A percentile compares a stretch with the other conserved stretches of the same genome.
phyloP scores from a whole-genome alignment of 2,797 vertebrate genomes.

The Hoplostethus mediterraneus region DNA sequence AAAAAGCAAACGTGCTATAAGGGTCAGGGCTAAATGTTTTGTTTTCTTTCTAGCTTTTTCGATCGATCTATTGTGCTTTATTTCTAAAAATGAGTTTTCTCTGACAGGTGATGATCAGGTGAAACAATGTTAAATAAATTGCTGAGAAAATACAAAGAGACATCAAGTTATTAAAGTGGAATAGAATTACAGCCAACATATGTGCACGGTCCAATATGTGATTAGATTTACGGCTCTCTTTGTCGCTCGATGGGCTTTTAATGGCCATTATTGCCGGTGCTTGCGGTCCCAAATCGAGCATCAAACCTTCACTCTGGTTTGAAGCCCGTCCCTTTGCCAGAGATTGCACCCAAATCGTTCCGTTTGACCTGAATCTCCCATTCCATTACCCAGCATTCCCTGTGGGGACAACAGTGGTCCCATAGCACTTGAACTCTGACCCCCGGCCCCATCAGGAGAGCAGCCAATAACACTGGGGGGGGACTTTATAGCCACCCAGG shows the following conservation, averaged over 20 bases:
- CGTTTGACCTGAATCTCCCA: constrained; percentile 81
- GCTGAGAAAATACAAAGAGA: constrained; percentile 45
- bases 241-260: constrained; percentile 71
- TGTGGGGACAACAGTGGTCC: constrained; percentile 82
- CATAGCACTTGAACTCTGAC: constrained; percentile 88
- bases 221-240: constrained; percentile 74
- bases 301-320: constrained; percentile 61
- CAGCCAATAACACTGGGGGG: constrained; percentile 80
- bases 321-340: constrained; percentile 58
- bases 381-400: constrained; percentile 88
- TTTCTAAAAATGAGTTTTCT: constrained; percentile 24
- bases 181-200: constrained; percentile 68
- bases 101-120: constrained; percentile 4
- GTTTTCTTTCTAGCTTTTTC: not conserved
- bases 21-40: constrained; percentile 4
- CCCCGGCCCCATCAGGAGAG: constrained; percentile 81
- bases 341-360: constrained; percentile 79
- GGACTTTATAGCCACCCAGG: constrained; percentile 81
- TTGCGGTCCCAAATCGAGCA: constrained; percentile 65
- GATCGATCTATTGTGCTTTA: not conserved
- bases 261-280: constrained; percentile 67
- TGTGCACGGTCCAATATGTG: constrained; percentile 52
- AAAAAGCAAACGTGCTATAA: constrained; percentile 28
- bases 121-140: constrained; percentile 37
- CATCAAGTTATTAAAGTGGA: constrained; percentile 59